Base-by-base conservation (phyloP, 2,113 vertebrate genomes). In the Otus sunia region DNA sequence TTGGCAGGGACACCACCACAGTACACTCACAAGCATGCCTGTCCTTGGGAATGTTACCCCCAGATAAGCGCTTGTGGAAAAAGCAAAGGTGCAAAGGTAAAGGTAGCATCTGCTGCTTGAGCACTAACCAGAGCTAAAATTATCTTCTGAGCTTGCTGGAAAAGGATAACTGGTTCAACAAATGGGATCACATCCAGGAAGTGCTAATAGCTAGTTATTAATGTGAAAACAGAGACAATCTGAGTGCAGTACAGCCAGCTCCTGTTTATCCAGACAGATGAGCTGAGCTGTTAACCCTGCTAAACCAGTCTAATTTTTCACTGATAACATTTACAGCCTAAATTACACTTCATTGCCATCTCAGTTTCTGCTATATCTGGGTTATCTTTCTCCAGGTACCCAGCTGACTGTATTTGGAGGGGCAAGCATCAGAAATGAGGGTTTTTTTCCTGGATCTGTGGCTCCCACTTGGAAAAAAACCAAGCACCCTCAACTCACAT, bases 21-120 rank as follows among this genome's bases (percentile, higher is more conserved):
- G 10, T 2, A 17, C 23, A 16, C 43, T 73, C 76, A 43, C 0
- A 0, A 36, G 26, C 4, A 0, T 12, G 36, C 17, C 1, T 0
- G n/a, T 64, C 55, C 73, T 91, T 29, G 47, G 64, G 49, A 90
- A 66, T 1, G 2, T 25, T 41, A 37, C 30, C 20, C 58, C 18
- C 52, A 32, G 41, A 63, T 10, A 72, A 52, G n/a, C 22, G 15
- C 20, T 6, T 52, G n/a, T 2, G 5, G 67, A 37, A 91, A 91
- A 84, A 47, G 20, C 32, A 69, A 92, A 73, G 11, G 30, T 25
- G 20, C 32, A 69, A 92, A 73, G 11, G 30, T 25, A 74, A 52
- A 87, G 47, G 32, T 58, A 43, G 30, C 53, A 59, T 45, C 88
- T 79, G 32, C 39, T 39, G 89, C 67, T 84, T 56, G 50, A 60